These are phyloP conservation scores for Triplophysa siluroides DNA, from an alignment of 2,113 vertebrate genomes.

Conservation along the genomic window DNA sequence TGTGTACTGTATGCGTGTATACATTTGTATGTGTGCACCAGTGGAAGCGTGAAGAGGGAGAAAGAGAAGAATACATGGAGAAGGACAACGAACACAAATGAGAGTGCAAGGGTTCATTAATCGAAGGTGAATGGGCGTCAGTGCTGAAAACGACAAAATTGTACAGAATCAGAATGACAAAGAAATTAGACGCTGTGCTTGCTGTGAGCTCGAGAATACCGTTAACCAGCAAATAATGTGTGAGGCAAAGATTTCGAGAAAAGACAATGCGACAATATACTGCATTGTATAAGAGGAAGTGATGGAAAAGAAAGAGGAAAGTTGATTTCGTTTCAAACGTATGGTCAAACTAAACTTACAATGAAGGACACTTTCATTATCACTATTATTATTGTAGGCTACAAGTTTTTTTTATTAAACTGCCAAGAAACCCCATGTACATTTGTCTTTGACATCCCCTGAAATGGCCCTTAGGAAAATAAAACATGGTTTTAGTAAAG, in stretches of 20 bases:
- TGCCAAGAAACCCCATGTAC: too few species aligned
- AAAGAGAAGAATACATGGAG: background rate
- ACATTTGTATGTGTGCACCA: too few species aligned
- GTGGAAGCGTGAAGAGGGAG: background rate
- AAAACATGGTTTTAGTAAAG: too few species aligned
- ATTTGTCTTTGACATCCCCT: too few species aligned
- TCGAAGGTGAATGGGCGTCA: slow-evolving; percentile 19
- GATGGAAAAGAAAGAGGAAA: background rate
- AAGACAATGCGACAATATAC: slow-evolving; percentile 3
- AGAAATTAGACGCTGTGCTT: background rate
- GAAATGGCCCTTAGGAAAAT: too few species aligned
- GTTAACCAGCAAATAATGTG: slow-evolving; percentile 17
- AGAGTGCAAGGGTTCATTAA: slow-evolving; percentile 22
- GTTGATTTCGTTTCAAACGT: background rate
- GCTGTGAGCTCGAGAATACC: slow-evolving; percentile 24
- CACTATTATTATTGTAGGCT: too few species aligned
- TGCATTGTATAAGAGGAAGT: background rate
- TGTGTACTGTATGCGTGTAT: background rate
- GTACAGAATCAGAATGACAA: slow-evolving; percentile 1
- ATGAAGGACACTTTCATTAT: too few species aligned
- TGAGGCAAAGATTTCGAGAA: background rate
- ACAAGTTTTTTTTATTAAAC: too few species aligned
- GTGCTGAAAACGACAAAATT: background rate
- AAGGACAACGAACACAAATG: background rate
- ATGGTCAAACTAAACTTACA: background rate